Evolutionary conservation across 2,888 invertebrate species (phyloP).

Genomic region (Synergus laeviventris): DNA sequence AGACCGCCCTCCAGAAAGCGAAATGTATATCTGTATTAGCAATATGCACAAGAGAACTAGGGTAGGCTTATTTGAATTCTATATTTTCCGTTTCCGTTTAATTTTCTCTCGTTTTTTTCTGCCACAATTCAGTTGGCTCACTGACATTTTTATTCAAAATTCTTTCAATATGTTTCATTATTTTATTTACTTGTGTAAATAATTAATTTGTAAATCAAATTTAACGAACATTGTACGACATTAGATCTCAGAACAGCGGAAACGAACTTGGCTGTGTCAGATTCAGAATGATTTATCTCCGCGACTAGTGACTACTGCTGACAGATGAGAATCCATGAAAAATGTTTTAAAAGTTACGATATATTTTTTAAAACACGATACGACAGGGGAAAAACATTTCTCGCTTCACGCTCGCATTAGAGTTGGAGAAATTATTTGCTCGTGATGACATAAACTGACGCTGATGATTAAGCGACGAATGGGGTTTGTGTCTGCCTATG

Average conservation of each 20-base stretch:
- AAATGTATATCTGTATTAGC: neutral
- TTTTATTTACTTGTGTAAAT: neutral
- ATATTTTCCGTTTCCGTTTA: neutral
- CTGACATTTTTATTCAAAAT: neutral
- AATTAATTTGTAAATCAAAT: neutral
- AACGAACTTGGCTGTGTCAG: slow-evolving; percentile 10
- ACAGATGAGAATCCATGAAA: slow-evolving; percentile 28
- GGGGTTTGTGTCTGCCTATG: neutral
- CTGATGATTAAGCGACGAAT: slow-evolving; percentile 7
- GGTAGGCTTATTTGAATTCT: neutral
- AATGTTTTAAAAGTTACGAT: slow-evolving; percentile 20
- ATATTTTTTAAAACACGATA: slow-evolving; percentile 19
- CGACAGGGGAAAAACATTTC: neutral
- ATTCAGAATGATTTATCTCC: slow-evolving; percentile 17
- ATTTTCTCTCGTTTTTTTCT: neutral
- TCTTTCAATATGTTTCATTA: neutral
- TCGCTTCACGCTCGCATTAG: neutral
- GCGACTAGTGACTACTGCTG: slow-evolving; percentile 12
- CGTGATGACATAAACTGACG: slow-evolving; percentile 22
- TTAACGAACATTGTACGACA: neutral
- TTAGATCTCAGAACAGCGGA: slow-evolving; percentile 1
- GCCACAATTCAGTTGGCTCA: neutral
- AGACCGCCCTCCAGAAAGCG: neutral
- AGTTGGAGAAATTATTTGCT: slow-evolving; percentile 20
- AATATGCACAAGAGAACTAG: neutral